Evolutionary conservation across 2,888 invertebrate species (phyloP).

Genomic region (Tachina lurida): DNA sequence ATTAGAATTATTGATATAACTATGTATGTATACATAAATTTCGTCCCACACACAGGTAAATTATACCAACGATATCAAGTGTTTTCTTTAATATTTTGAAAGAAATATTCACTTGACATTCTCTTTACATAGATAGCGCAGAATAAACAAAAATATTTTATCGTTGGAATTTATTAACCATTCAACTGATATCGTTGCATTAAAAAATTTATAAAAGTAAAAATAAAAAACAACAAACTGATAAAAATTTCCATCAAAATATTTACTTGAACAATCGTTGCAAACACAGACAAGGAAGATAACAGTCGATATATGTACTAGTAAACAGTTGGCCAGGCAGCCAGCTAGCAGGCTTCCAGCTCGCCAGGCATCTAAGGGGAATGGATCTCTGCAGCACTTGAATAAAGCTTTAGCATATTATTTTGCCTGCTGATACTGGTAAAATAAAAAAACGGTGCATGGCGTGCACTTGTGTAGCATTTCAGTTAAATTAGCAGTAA

Average conservation of each 20-base stretch:
- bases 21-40: not conserved
- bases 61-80: not conserved
- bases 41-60: constrained; percentile 11
- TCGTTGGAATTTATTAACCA: constrained; percentile 53
- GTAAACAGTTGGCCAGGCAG: constrained; percentile 15
- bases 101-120: constrained; percentile 15
- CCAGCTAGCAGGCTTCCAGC: not conserved
- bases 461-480: constrained; percentile 60
- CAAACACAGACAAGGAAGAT: constrained; percentile 58
- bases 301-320: constrained; percentile 36
- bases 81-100: not conserved
- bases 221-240: constrained; percentile 34
- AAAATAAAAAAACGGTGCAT: constrained; percentile 29
- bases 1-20: too few species aligned
- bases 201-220: not conserved
- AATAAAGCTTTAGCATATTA: constrained; percentile 10
- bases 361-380: not conserved
- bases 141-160: constrained; percentile 39
- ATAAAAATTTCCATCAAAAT: constrained; percentile 70
- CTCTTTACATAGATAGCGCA: not conserved
- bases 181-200: constrained; percentile 52
- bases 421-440: constrained; percentile 22
- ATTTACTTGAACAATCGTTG: constrained; percentile 65
- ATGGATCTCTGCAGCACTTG: constrained; percentile 2
- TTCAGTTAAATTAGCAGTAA: constrained; percentile 52